Evolutionary conservation across 1,140 invertebrate species (phyloP), one percentile per base, ranked within the genome.

Genomic region (Harpegnathos saltator): DNA sequence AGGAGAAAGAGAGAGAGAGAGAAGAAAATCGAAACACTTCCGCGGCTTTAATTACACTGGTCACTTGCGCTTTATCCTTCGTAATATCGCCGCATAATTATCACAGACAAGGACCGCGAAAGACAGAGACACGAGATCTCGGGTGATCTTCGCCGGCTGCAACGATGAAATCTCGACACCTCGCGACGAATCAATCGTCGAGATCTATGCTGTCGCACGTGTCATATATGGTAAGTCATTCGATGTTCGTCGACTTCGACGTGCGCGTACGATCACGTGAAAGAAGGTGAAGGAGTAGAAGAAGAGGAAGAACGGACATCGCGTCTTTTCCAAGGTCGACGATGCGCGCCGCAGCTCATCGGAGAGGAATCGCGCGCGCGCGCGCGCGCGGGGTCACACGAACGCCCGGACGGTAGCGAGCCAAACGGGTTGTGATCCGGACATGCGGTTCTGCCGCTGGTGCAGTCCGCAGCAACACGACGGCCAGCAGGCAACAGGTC

Each of bases 401-500:
- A 22, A 54, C 24, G 22, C 44, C 22, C 3, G 22, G 33, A 62
- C 24, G 24, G 1, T 50, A 22, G 56, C 14, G 9, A 22, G 38
- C 48, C 69, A 17, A 24, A 82, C 38, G 77, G 29, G 5, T 33
- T 33, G 29, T 5, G 29, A 33, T 85, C 85, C 73, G 69, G 65
- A 72, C 71, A 82, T 29, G 54, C 72, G 65, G 74, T 73, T 44
- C 3, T 11, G 4, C 3, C 7, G 4, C 7, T 44, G 38, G 7
- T 44, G 38, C 38, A n/a, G n/a, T n/a, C 33, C 38, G 38, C 38
- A 11, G 11, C 38, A 44, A 3, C 38, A 44, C 75, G 71, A 72
- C 80, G 59, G 9, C 3, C 15, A 62, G 33, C 54, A 83, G 78
- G 75, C 71, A 68, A 74, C 82, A 61, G 86, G 62, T 71, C 56